Conservation (phyloP, 2,113 vertebrate species). For the Crocuta crocuta region DNA sequence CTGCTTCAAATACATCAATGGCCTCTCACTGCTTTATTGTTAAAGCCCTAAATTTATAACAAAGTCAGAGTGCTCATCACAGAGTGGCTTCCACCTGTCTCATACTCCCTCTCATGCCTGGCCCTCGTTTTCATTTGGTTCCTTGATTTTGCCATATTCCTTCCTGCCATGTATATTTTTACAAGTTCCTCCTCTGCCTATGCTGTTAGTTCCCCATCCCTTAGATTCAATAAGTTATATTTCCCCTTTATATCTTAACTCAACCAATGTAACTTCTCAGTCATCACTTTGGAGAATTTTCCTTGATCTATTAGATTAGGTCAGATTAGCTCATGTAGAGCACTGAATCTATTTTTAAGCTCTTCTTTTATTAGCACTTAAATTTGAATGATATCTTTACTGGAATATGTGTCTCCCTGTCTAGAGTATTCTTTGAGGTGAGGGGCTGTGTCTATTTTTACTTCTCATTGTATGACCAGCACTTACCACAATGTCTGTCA, state of each 20-base stretch:
- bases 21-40: not conserved
- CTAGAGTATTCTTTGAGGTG: not conserved
- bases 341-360: not conserved
- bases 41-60: not conserved
- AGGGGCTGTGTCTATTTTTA: not conserved
- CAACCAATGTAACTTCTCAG: not conserved
- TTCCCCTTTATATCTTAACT: not conserved
- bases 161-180: not conserved
- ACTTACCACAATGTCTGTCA: not conserved
- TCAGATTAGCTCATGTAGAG: not conserved
- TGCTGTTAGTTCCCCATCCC: not conserved
- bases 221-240: not conserved
- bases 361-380: slow-evolving; percentile 35
- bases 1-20: not conserved
- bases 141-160: not conserved
- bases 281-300: not conserved
- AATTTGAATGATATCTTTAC: slow-evolving; percentile 16
- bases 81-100: not conserved
- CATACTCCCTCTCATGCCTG: not conserved
- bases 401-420: not conserved
- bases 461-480: not conserved
- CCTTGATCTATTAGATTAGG: not conserved
- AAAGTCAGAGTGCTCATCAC: not conserved
- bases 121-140: not conserved
- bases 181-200: not conserved